These are phyloP conservation scores for Hesperia comma DNA, from an alignment of 2,888 invertebrate genomes.

Conservation along the genomic window DNA sequence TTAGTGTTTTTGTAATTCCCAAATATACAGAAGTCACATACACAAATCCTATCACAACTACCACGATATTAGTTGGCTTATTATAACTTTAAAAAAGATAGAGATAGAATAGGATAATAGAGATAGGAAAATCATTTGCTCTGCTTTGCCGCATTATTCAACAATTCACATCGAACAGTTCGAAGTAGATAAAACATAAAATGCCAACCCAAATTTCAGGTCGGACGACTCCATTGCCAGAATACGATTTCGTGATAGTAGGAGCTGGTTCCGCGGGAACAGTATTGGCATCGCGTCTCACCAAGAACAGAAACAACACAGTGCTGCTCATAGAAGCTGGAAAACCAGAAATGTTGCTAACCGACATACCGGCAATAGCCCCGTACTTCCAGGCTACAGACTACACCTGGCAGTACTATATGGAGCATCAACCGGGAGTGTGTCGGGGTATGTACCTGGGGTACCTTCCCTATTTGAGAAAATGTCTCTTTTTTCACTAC, in stretches of 20 bases:
- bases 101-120: no score
- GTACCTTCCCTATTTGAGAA: no score
- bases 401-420: conserved; percentile 80
- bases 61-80: no score
- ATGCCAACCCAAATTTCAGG: conserved; percentile 51
- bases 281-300: conserved; percentile 77
- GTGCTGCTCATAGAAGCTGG: conserved; percentile 81
- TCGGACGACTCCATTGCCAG: conserved; percentile 63
- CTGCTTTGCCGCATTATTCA: no score
- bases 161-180: no score
- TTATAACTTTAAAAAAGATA: no score
- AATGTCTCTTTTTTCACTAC: no score
- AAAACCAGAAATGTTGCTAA: conserved; percentile 69
- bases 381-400: conserved; percentile 68
- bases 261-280: conserved; percentile 83
- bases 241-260: conserved; percentile 80
- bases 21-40: no score
- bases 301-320: conserved; percentile 69
- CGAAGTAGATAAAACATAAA: no score
- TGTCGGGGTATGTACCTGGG: conserved; percentile 69
- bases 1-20: no score
- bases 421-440: conserved; percentile 81
- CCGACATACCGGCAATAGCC: conserved; percentile 73
- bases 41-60: no score
- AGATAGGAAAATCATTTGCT: no score